Evolutionary conservation across 2,888 invertebrate genomes (phyloP).

Genomic region (Macrophya annulata): DNA sequence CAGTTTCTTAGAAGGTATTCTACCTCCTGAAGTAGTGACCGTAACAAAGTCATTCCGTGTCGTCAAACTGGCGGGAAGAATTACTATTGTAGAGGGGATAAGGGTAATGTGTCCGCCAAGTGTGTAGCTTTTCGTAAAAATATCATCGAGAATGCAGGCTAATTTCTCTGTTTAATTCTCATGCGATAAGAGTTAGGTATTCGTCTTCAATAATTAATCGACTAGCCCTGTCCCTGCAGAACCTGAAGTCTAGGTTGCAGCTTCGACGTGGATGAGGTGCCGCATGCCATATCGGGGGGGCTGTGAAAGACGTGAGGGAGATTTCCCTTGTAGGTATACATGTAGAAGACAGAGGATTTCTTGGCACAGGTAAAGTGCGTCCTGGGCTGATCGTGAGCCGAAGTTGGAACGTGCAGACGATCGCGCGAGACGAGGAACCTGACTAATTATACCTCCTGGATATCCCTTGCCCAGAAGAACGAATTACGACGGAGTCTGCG

Average conservation of each 20-base stretch:
- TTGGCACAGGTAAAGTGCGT: slow-evolving; percentile 23
- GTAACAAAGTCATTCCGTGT: background rate
- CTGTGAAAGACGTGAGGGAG: slow-evolving; percentile 44
- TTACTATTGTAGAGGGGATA: too few relatives aligned
- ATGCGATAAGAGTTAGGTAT: background rate
- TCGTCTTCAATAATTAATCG: slow-evolving; percentile 31
- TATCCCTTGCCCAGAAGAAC: background rate
- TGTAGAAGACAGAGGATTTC: slow-evolving; percentile 11
- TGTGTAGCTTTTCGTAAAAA: background rate
- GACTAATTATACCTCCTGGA: slow-evolving; percentile 50
- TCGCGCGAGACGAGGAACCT: slow-evolving; percentile 46
- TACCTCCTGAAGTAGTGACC: background rate
- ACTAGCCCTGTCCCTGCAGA: slow-evolving; percentile 1
- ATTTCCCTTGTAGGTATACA: slow-evolving; percentile 5
- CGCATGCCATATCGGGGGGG: slow-evolving; percentile 35
- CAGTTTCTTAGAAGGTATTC: background rate
- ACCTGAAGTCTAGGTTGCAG: background rate
- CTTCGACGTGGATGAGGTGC: slow-evolving; percentile 11
- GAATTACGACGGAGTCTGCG: slow-evolving; percentile 53
- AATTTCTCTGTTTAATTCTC: background rate
- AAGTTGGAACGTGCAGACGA: slow-evolving; percentile 44
- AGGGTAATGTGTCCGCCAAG: too few relatives aligned
- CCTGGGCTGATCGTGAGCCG: slow-evolving; percentile 12
- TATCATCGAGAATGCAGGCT: background rate
- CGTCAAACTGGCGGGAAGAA: too few relatives aligned